phyloP scores from a whole-genome alignment of 2,113 vertebrate species.

The Toxotes jaculatrix region DNA sequence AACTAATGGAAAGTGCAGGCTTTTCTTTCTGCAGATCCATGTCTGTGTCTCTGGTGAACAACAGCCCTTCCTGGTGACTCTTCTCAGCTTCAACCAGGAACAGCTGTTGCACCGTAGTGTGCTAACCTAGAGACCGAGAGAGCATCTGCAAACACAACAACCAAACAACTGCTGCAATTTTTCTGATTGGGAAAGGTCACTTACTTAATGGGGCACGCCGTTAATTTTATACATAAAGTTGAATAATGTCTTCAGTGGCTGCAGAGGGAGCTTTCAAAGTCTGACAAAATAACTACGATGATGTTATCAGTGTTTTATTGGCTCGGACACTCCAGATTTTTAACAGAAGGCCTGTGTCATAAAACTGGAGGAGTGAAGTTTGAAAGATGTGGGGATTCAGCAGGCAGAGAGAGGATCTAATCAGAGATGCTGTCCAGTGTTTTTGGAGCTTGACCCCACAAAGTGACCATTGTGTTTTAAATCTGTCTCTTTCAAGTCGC shows the following conservation, averaged over 20 bases:
- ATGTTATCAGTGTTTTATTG: neutral
- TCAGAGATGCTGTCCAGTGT: neutral
- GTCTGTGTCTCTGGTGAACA: slow-evolving; percentile 18
- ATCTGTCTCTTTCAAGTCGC: neutral
- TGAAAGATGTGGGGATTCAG: neutral
- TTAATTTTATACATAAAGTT: neutral
- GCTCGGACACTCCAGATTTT: neutral
- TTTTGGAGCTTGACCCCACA: neutral
- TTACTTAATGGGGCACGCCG: neutral
- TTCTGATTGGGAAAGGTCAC: slow-evolving; percentile 1
- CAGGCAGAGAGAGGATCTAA: neutral
- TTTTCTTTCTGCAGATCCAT: slow-evolving; percentile 24
- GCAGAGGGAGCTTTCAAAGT: neutral
- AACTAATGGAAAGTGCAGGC: slow-evolving; percentile 25
- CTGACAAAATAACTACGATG: slow-evolving; percentile 3
- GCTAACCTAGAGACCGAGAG: neutral
- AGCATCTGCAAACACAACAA: neutral
- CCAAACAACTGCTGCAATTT: neutral
- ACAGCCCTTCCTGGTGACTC: neutral
- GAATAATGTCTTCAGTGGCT: neutral
- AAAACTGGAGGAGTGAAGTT: neutral
- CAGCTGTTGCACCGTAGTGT: slow-evolving; percentile 8
- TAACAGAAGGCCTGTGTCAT: neutral
- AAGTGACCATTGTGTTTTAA: neutral
- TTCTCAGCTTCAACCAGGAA: slow-evolving; percentile 7